Conservation (phyloP, 2,113 vertebrate genomes). For the Sorex araneus region DNA sequence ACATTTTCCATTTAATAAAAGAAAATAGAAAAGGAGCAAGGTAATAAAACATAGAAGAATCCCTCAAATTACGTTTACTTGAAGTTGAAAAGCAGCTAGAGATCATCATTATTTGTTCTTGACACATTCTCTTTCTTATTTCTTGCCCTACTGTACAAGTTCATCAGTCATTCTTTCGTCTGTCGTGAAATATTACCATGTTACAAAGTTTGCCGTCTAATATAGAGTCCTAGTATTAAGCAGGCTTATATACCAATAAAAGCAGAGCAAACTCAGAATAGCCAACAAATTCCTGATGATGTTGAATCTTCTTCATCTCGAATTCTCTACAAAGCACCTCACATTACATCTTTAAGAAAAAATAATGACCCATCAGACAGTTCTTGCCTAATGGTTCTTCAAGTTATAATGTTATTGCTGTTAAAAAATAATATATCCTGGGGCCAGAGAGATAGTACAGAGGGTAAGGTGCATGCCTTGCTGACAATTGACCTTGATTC, state of each 20-base stretch:
- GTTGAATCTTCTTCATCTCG: neutral
- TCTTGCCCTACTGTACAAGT: neutral
- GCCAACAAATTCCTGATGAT: neutral
- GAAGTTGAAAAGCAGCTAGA: neutral
- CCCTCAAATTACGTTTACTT: conserved; percentile 10
- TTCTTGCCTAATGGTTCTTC: neutral
- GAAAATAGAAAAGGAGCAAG: neutral
- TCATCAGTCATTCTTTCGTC: conserved; percentile 8
- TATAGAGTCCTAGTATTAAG: neutral
- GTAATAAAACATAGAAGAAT: conserved; percentile 16
- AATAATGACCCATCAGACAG: neutral
- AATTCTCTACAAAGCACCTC: neutral
- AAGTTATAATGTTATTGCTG: neutral
- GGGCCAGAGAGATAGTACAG: neutral
- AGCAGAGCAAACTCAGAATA: neutral
- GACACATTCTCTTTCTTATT: neutral
- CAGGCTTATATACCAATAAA: conserved; percentile 3
- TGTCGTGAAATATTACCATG: neutral
- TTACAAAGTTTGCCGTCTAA: neutral
- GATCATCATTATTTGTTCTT: conserved; percentile 1
- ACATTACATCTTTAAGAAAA: neutral
- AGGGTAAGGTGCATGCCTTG: no score
- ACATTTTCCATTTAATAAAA: neutral
- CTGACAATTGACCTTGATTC: no score
- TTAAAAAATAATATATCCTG: neutral